These are phyloP conservation scores for Aythya baeri DNA, from an alignment of 2,113 vertebrate species.

Conservation along the genomic window DNA sequence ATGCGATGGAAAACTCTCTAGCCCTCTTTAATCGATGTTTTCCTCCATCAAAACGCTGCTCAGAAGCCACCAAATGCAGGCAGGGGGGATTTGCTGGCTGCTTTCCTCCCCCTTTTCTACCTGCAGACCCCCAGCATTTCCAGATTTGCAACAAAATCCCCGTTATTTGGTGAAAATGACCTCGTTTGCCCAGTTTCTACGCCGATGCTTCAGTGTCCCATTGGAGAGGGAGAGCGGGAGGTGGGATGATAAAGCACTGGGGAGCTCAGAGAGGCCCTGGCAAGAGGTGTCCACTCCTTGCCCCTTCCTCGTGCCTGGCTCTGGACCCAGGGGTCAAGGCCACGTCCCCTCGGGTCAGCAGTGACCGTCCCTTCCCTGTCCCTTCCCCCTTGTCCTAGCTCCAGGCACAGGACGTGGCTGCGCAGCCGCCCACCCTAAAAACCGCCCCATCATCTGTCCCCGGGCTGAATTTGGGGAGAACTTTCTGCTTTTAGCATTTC, in stretches of 20 bases:
- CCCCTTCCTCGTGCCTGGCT: neutral
- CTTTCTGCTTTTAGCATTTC: neutral
- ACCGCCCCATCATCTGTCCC: neutral
- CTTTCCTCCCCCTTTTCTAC: neutral
- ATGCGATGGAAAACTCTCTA: neutral
- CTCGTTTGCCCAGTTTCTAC: rapidly evolving
- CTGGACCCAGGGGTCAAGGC: neutral
- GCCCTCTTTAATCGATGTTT: neutral
- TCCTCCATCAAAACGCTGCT: neutral
- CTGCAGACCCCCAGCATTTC: neutral
- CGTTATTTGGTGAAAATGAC: rapidly evolving
- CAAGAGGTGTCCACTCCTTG: neutral
- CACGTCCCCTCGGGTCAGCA: too few species aligned
- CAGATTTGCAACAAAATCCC: neutral
- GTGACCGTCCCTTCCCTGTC: neutral
- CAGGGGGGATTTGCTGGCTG: rapidly evolving
- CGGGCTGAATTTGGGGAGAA: neutral
- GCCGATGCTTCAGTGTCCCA: rapidly evolving
- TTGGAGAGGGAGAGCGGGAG: neutral
- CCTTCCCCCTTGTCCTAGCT: neutral
- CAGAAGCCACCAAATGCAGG: rapidly evolving
- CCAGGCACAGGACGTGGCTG: neutral
- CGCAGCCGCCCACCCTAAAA: neutral
- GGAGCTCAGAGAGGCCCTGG: neutral
- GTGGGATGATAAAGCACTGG: rapidly evolving